Evolutionary conservation across 2,888 invertebrate species (phyloP).

Genomic region (Conchocele bisecta): DNA sequence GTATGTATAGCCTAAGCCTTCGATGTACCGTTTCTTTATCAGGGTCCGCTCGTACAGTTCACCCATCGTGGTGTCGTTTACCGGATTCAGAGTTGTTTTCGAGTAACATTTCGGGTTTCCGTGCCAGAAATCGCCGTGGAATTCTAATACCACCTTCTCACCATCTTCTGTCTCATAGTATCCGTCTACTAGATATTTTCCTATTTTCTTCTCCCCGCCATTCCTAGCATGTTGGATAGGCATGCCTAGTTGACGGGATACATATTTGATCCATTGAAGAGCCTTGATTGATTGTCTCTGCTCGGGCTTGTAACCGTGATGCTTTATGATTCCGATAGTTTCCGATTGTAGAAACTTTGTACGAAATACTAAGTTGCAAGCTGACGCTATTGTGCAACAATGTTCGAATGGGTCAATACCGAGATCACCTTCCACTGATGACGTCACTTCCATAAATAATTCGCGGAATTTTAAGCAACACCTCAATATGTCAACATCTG

Average conservation of each 20-base stretch:
- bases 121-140: constrained; percentile 31
- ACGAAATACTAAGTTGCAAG: constrained; percentile 20
- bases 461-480: constrained; percentile 31
- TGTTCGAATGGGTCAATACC: constrained; percentile 26
- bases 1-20: constrained; percentile 45
- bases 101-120: constrained; percentile 27
- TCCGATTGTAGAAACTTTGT: constrained; percentile 21
- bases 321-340: constrained; percentile 39
- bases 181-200: constrained; percentile 22
- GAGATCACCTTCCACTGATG: background rate
- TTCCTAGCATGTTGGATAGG: constrained; percentile 19
- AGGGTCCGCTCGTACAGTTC: constrained; percentile 35
- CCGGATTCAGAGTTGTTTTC: constrained; percentile 26
- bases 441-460: constrained; percentile 21
- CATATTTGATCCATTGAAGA: constrained; percentile 36
- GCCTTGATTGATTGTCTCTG: constrained; percentile 36
- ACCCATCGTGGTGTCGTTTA: constrained; percentile 26
- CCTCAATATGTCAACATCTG: constrained; percentile 32
- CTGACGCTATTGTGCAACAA: constrained; percentile 31
- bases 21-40: constrained; percentile 31
- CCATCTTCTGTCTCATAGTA: constrained; percentile 15
- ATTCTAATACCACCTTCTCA: constrained; percentile 8
- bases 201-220: constrained; percentile 22
- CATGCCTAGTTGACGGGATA: background rate
- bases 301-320: constrained; percentile 33